These are phyloP conservation scores for Calosoma granatense DNA, from an alignment of 1,140 invertebrate species.

Conservation along the genomic window DNA sequence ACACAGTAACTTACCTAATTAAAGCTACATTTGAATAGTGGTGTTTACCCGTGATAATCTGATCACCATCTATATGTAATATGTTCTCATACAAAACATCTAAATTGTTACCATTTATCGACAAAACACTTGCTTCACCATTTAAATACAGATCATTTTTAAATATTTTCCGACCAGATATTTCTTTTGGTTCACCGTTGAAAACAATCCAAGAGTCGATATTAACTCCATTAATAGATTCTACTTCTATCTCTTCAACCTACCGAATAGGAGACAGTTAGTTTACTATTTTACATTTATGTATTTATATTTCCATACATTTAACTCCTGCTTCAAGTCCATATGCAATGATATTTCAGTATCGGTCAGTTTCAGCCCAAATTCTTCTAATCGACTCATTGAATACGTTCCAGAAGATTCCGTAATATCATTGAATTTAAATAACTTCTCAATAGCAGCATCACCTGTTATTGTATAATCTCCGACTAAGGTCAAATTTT, in stretches of 20 bases:
- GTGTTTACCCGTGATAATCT: constrained; percentile 30
- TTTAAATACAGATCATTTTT: constrained; percentile 26
- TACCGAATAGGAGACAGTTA: constrained; percentile 9
- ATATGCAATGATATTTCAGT: constrained; percentile 23
- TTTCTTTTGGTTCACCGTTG: constrained; percentile 28
- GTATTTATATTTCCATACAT: constrained; percentile 13
- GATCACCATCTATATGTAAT: constrained; percentile 33
- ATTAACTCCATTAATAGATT: constrained; percentile 29
- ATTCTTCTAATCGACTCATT: constrained; percentile 16
- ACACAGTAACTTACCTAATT: background rate
- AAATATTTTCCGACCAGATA: constrained; percentile 33
- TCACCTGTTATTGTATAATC: constrained; percentile 34
- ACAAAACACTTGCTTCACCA: constrained; percentile 21
- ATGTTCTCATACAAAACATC: constrained; percentile 25
- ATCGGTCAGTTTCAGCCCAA: constrained; percentile 24
- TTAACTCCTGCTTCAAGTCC: constrained; percentile 31
- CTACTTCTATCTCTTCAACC: constrained; percentile 25
- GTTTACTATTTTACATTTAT: background rate
- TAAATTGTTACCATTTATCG: constrained; percentile 25
- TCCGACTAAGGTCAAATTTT: constrained; percentile 27
- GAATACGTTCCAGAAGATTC: constrained; percentile 19
- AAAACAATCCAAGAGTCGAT: constrained; percentile 25
- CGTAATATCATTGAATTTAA: constrained; percentile 28
- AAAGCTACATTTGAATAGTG: constrained; percentile 14
- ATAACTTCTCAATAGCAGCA: constrained; percentile 27